Conservation (phyloP, 2,797 vertebrate species). For the Aldrovandia affinis region DNA sequence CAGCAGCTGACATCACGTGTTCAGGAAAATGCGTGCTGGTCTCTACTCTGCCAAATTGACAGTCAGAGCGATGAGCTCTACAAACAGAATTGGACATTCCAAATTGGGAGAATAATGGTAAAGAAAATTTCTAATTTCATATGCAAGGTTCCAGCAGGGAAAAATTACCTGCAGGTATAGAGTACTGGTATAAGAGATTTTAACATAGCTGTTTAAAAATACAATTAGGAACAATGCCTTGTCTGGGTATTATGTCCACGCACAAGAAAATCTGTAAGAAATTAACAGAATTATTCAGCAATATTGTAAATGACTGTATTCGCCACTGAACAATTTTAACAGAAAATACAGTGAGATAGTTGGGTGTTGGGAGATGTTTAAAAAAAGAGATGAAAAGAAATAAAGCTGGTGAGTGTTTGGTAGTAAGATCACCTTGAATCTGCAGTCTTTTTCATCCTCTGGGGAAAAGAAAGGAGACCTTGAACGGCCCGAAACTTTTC, state of each 20-base stretch:
- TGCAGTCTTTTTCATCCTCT: slow-evolving; percentile 4
- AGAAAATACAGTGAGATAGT: slow-evolving; percentile 8
- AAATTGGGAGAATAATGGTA: too few relatives aligned
- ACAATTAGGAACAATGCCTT: not conserved
- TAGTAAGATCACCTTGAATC: slow-evolving; percentile 12
- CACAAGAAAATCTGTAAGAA: not conserved
- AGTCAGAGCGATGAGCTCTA: too few relatives aligned
- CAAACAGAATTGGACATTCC: too few relatives aligned
- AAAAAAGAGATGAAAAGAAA: not conserved
- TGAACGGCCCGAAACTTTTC: slow-evolving; percentile 25
- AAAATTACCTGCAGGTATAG: not conserved
- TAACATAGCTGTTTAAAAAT: not conserved
- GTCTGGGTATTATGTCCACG: slow-evolving; percentile 5
- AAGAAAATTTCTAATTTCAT: too few relatives aligned
- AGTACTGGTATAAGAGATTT: not conserved
- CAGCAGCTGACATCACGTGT: too few relatives aligned
- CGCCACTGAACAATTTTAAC: not conserved
- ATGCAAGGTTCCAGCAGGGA: not conserved
- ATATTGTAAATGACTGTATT: not conserved
- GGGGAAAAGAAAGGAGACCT: slow-evolving; percentile 22
- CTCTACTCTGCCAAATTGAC: too few relatives aligned
- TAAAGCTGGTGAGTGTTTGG: not conserved
- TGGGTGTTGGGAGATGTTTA: not conserved
- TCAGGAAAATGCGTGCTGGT: too few relatives aligned
- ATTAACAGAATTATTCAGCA: not conserved